A percentile compares a stretch with the other conserved stretches of the same genome.
Conservation (phyloP, 2,113 vertebrate species). For the Stegostoma tigrinum region DNA sequence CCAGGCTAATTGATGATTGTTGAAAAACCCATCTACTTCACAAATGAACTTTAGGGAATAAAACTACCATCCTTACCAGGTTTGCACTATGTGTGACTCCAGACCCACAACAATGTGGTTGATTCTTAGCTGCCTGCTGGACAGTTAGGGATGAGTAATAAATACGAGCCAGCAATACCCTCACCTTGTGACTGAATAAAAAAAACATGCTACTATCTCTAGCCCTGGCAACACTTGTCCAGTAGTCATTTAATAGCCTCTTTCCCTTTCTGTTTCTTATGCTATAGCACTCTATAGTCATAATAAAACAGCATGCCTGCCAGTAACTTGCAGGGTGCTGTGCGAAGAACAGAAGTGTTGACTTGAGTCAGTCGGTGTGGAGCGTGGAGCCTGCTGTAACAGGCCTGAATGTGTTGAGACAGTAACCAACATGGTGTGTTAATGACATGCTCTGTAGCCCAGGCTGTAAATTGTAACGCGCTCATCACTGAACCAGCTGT, state of each 20-base stretch:
- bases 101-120: no score
- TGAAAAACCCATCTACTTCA: no score
- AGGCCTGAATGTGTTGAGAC: background rate
- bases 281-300: background rate
- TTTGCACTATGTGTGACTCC: no score
- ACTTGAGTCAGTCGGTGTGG: background rate
- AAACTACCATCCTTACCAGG: no score
- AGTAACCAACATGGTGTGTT: background rate
- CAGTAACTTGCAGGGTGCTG: background rate
- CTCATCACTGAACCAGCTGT: background rate
- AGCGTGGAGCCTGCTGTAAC: background rate
- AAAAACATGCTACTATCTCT: no score
- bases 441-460: background rate
- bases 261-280: background rate
- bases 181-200: no score
- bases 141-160: no score
- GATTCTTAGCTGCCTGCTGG: no score
- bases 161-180: no score
- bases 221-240: background rate
- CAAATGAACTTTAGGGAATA: no score
- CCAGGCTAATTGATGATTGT: no score
- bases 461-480: background rate
- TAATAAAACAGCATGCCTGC: background rate
- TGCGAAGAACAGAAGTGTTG: background rate
- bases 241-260: background rate